Evolutionary conservation across 2,888 invertebrate genomes (phyloP), one percentile per base, ranked within the genome.

Genomic region (Ophonus ardosiacus): DNA sequence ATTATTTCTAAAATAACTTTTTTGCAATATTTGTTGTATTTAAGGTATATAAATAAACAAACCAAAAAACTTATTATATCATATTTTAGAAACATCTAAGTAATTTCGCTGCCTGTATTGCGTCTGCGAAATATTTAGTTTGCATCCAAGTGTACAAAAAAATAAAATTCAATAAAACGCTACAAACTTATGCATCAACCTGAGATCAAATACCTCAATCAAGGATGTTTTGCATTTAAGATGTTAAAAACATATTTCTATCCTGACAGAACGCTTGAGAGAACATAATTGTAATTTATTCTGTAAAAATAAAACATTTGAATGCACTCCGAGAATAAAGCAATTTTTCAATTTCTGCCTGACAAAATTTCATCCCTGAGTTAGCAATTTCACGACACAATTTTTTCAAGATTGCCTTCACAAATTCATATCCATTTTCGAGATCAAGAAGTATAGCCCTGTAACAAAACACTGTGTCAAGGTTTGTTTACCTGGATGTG

Each of bases 401-500:
- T 59, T 63, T 63, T 61, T 63, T 63, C 24, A 13, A 13, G 63
- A 63, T 61, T 63, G 63, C 24, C 3, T 18, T 24, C 13, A n/a
- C 31, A 31, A 31, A 31, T 31, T 31, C 31, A 31, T 31, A 31
- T 31, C 31, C 31, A 31, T 63, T 18, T 51, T 51, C 43, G 10
- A 51, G 8, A 51, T 51, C 43, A 51, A 51, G 13, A 1, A 40
- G 5, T 43, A 2, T 63, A 15, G 15, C 17, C 7, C 6, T 15
- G 63, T 63, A 63, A 38, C 68, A 68, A 68, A 68, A 38, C n/a
- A 68, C 15, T 31, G 38, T 68, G 68, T 68, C 68, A 68, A 68
- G 68, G 68, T 68, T 68, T 68, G 68, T 68, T 68, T 68, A 68
- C 68, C 68, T 68, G 68, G 15, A 68, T 31, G 38, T 68, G 68